Base-by-base conservation (phyloP, 2,888 invertebrate species). In the Apodemia duryi region DNA sequence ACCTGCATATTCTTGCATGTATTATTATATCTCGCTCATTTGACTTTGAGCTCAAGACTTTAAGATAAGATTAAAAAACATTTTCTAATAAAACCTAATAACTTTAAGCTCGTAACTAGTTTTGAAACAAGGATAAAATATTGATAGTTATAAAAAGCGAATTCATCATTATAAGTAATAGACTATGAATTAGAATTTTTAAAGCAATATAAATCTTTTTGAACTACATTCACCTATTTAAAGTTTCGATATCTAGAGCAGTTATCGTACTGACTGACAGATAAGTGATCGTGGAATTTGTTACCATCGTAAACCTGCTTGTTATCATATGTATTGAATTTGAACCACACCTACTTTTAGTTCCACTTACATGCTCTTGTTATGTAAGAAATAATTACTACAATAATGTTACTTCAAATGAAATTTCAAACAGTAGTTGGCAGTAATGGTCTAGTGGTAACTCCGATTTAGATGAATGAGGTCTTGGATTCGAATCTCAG, bases 251-350 rank as follows among this genome's bases (percentile, higher is more conserved):
- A 70, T 69, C 70, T 70, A 63, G 70, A 70, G 69, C 70, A 69
- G 68, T 67, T 67, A 63, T 66, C 66, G 67, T 70, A 69, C 65
- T 69, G 46, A 46, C 49, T 51, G 70, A 70, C 70, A 68, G 70
- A 70, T 70, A 69, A 70, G 69, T 68, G 70, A 69, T 70, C 68
- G 68, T 70, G 67, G 70, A 69, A 70, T 70, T 70, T 69, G 70
- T 70, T 70, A 63, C 66, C 68, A 70, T 70, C 70, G 67, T 66
- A 68, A 67, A 69, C 66, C 66, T 66, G 66, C 68, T 70, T 65
- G 69, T 70, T 70, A 70, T 70, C 70, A 69, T 69, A 66, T 57
- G 64, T 63, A 70, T 70, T 68, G 64, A 65, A 67, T 68, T 63
- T 63, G 62, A 69, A 67, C 69, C 70, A 69, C 70, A 70, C 70